phyloP scores from a whole-genome alignment of 2,113 vertebrate genomes.

The Lathamus discolor region DNA sequence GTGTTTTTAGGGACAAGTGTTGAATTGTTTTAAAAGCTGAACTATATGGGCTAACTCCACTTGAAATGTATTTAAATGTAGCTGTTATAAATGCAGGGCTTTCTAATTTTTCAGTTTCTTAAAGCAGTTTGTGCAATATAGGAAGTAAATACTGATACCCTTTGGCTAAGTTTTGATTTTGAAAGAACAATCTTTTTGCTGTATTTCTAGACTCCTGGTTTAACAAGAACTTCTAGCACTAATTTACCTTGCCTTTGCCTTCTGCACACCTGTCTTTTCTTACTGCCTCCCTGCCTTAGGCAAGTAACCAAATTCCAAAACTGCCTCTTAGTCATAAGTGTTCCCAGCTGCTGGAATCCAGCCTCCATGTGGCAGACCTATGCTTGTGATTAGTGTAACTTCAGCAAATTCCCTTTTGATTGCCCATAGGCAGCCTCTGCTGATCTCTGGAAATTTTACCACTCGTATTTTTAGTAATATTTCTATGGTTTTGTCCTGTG shows the following conservation, averaged over 20 bases:
- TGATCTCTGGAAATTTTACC: not conserved
- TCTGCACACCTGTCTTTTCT: not conserved
- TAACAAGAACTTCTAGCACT: not conserved
- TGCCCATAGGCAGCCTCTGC: not conserved
- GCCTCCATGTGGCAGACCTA: not conserved
- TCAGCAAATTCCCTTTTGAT: not conserved
- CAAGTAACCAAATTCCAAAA: not conserved
- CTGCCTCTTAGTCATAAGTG: not conserved
- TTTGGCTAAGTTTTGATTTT: not conserved
- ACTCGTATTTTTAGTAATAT: fast-evolving
- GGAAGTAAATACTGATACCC: not conserved
- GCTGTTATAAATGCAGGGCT: not conserved
- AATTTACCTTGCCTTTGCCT: not conserved
- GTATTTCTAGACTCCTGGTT: not conserved
- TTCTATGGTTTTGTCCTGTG: not conserved
- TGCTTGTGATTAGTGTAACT: not conserved
- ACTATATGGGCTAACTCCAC: not conserved
- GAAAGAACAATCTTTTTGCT: not conserved
- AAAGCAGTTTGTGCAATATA: not conserved
- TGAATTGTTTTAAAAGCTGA: not conserved
- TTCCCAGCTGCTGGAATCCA: not conserved
- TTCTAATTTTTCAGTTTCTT: not conserved
- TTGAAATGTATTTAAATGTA: not conserved
- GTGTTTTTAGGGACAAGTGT: not conserved
- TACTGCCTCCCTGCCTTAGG: not conserved